phyloP scores from a whole-genome alignment of 2,888 invertebrate species.

The Tenthredo amoena region DNA sequence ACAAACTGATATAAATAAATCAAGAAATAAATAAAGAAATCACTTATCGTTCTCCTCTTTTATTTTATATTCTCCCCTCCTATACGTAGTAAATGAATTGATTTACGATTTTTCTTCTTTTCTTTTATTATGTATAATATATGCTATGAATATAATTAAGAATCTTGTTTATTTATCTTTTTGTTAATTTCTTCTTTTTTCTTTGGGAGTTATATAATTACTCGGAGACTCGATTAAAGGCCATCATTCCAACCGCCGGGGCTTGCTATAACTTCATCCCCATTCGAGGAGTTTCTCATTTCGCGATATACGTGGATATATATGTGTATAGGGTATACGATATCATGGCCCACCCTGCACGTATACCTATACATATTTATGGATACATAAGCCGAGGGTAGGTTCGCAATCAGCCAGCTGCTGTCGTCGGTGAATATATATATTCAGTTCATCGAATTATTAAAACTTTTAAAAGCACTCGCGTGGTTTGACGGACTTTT shows the following conservation, averaged over 20 bases:
- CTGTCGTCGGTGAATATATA: slow-evolving; percentile 6
- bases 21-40: background rate
- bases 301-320: background rate
- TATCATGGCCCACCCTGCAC: background rate
- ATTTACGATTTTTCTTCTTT: background rate
- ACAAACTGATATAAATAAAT: background rate
- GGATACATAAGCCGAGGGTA: background rate
- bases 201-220: background rate
- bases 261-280: background rate
- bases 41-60: background rate
- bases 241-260: background rate
- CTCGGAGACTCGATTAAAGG: background rate
- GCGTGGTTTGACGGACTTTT: slow-evolving; percentile 1
- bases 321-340: background rate
- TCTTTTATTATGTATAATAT: too few species aligned
- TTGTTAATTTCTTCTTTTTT: background rate
- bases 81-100: background rate
- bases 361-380: background rate
- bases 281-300: slow-evolving; percentile 21
- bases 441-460: slow-evolving; percentile 31
- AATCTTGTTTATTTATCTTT: background rate
- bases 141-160: background rate
- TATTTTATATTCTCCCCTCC: background rate
- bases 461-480: slow-evolving; percentile 42
- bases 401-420: slow-evolving; percentile 7